phyloP scores from a whole-genome alignment of 1,140 invertebrate species.

The Bombus sylvicola region DNA sequence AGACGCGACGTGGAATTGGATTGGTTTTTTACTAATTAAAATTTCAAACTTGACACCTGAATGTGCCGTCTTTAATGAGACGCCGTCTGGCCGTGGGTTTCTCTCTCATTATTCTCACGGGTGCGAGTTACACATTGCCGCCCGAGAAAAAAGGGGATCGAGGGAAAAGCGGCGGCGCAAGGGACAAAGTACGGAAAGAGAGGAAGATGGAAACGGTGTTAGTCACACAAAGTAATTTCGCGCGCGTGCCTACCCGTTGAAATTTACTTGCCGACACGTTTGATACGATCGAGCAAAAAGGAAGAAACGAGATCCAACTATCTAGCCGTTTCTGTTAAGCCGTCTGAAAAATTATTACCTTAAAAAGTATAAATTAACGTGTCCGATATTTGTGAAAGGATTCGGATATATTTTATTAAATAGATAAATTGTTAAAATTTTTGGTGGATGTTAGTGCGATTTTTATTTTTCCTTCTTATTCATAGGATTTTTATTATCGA shows the following conservation, averaged over 20 bases:
- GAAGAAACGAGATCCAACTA: no score
- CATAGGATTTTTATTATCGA: no score
- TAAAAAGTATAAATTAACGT: no score
- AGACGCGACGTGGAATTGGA: constrained; percentile 57
- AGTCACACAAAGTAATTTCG: constrained; percentile 32
- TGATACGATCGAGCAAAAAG: constrained; percentile 3
- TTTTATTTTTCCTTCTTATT: no score
- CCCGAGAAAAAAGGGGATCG: constrained; percentile 1
- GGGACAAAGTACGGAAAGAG: constrained; percentile 31
- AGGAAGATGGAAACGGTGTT: constrained; percentile 30
- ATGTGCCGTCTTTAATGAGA: constrained; percentile 69
- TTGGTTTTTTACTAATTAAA: constrained; percentile 71
- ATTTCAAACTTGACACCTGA: constrained; percentile 71
- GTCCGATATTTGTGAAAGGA: no score
- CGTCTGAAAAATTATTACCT: background rate
- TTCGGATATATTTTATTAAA: no score
- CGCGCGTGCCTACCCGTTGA: constrained; percentile 22
- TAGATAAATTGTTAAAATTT: no score
- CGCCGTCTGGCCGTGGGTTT: constrained; percentile 58
- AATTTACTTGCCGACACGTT: constrained; percentile 28
- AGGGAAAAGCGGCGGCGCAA: constrained; percentile 3
- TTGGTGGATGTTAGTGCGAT: no score
- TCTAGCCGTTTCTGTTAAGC: background rate
- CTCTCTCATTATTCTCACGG: constrained; percentile 64
- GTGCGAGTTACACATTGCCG: constrained; percentile 49